Evolutionary conservation across 2,797 vertebrate species (phyloP), one percentile per base, ranked within the genome.

Genomic region (Salmo trutta): DNA sequence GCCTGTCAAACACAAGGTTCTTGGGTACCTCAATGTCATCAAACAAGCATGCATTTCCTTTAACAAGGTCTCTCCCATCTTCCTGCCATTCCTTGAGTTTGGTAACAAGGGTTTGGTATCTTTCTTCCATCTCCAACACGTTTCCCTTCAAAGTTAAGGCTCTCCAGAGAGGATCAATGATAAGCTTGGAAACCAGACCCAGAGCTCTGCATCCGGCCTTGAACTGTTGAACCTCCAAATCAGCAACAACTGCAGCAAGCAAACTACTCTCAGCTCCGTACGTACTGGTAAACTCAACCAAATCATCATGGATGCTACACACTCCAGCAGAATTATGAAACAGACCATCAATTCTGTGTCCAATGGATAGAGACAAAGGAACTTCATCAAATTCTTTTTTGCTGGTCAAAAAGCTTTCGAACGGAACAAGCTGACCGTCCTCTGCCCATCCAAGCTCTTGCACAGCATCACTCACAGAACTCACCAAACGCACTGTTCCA

Each of bases 151-250:
- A 54, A 33, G 72, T 29, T 15, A 74, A 15, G 21, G 29, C 72
- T 36, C 6, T 74, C 72, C 52, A 74, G 29, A 74, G 72, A n/a
- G 53, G 72, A 12, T 74, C 72, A 54, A 59, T 56, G 27, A 74
- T 59, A 1, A 74, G 36, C 36, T 36, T 74, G 1, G 52, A 54
- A 29, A 56, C 10, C n/a, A 74, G 29, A 33, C 72, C 72, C 16
- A 74, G 72, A 59, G 71, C 71, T 53, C 71, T 73, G 47, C 71
- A 73, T 7, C 71, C 72, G 17, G 72, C 72, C 17, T 56, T 59
- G 17, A 54, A 56, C 14, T 33, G 72, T 19, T 16, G 53, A 56
- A 74, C 72, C 14, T 74, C 6, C 14, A 74, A 56, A 56, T 62
- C 53, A 29, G 53, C 52, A 74, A 36, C 6, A 36, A 36, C 36